phyloP scores from a whole-genome alignment of 2,113 vertebrate species.

The Irena cyanogastra region DNA sequence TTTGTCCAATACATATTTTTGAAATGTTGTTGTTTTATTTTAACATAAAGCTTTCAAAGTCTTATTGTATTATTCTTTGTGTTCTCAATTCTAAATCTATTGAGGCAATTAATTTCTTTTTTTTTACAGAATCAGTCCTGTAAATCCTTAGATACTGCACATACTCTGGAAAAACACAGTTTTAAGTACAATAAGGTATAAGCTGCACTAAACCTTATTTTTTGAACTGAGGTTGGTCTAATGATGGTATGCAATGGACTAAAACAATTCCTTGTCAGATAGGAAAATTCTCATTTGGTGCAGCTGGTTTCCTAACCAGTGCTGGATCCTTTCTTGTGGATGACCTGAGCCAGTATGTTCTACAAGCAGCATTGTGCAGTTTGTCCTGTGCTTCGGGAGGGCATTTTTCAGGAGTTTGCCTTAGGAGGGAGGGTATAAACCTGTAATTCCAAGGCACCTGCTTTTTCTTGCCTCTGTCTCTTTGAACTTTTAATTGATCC shows the following conservation, averaged over 20 bases:
- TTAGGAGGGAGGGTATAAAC: neutral
- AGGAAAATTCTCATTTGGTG: neutral
- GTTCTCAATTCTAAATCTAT: neutral
- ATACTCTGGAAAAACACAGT: neutral
- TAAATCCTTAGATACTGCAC: neutral
- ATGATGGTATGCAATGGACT: neutral
- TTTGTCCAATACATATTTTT: neutral
- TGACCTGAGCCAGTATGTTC: neutral
- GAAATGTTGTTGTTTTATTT: neutral
- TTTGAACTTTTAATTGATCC: neutral
- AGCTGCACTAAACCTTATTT: neutral
- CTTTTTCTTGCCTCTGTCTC: neutral
- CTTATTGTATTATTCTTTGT: neutral
- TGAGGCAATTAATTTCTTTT: neutral
- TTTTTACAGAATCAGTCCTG: neutral
- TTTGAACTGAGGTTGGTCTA: neutral
- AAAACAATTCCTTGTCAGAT: neutral
- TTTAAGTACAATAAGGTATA: neutral
- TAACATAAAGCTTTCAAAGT: neutral
- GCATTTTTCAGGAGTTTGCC: neutral
- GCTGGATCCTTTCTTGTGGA: neutral
- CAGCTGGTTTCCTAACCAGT: neutral
- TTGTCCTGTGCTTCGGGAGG: neutral
- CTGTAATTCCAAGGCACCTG: neutral
- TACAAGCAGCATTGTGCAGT: neutral